Evolutionary conservation across 2,113 vertebrate species (phyloP), one percentile per base, ranked within the genome.

Genomic region (Lates calcarifer): DNA sequence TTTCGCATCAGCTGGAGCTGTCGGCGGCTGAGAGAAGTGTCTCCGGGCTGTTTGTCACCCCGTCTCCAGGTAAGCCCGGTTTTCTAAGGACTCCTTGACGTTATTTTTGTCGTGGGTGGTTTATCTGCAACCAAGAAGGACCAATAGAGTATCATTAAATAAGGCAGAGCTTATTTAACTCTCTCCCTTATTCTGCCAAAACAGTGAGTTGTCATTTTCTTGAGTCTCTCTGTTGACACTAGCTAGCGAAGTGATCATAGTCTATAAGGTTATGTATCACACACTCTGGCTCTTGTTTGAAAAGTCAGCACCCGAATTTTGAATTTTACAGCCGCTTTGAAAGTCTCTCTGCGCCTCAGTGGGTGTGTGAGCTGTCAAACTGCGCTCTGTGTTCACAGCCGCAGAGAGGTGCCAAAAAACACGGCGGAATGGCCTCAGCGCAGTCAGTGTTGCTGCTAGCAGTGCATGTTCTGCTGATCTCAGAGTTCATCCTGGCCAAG

Each of bases 381-480:
- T 58, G 20, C 18, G 53, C 22, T 85, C 49, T n/a, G n/a, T n/a
- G n/a, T 62, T 70, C 53, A 60, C 60, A 89, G 89, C 95, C 93
- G 82, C 60, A 31, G 75, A 31, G 75, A 83, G 83, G 85, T 78
- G 74, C 47, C 24, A 66, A 86, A 65, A 86, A 89, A 63, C 77
- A n/a, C 84, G 82, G 62, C 94, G 91, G 13, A 39, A 99, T 99
- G 98, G 96, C 97, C 66, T 96, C 97, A 53, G 92, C 93, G 0
- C 97, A 97, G 80, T 96, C 96, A 20, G 93, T 96, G 75, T 91
- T 99, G 77, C 90, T 96, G 14, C 94, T 98, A 55, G 97, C 96
- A 45, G 96, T 99, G 37, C 96, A 96, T 56, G 92, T 99, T 85
- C 95, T 99, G 89, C 96, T 99, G 93, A 97, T 99, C 94, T 96